These are phyloP conservation scores for Grapholita molesta DNA, from an alignment of 1,140 invertebrate genomes.

Conservation along the genomic window DNA sequence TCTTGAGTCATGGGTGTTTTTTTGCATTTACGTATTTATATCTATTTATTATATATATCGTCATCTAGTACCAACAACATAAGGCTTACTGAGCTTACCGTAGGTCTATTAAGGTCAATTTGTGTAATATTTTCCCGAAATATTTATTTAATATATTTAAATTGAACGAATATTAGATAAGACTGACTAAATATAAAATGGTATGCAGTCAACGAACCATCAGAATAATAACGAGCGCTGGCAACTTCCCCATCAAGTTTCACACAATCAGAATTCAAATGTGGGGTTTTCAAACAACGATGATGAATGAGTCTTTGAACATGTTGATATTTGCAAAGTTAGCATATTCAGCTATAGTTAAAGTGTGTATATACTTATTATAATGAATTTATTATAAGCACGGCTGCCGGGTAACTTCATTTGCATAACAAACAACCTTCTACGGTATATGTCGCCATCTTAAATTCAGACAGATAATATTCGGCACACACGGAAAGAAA, in stretches of 20 bases:
- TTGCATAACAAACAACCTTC: constrained; percentile 15
- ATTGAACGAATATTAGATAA: no score
- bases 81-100: no score
- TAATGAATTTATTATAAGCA: constrained; percentile 16
- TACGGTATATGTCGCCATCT: constrained; percentile 13
- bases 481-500: not conserved
- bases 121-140: no score
- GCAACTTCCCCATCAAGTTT: not conserved
- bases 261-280: constrained; percentile 1
- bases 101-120: no score
- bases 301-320: constrained; percentile 2
- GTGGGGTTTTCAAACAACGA: not conserved
- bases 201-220: not conserved
- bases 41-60: no score
- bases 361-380: constrained; percentile 14
- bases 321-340: constrained; percentile 11
- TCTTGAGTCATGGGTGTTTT: no score
- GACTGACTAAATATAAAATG: not conserved
- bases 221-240: not conserved
- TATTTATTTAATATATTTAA: no score
- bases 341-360: not conserved
- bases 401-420: constrained; percentile 9
- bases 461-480: constrained; percentile 10
- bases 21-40: no score
- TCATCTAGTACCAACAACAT: no score